Conservation (phyloP, 1,140 invertebrate species). For the Magallana ariakensis region DNA sequence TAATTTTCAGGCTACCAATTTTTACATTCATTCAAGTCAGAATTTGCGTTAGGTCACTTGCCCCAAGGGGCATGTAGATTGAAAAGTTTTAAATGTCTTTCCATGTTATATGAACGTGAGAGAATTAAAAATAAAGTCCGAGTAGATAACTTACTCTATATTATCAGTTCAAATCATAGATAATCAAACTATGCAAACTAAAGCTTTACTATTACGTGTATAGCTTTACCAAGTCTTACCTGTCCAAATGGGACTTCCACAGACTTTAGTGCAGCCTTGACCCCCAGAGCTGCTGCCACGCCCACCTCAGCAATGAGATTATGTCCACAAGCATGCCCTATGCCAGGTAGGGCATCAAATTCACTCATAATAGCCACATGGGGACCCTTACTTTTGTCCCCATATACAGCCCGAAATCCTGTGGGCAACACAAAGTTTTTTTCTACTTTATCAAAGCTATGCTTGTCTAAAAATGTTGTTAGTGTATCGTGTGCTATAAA, state of each 20-base stretch:
- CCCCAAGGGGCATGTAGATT: no score
- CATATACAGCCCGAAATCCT: conserved; percentile 66
- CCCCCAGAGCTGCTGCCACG: conserved; percentile 68
- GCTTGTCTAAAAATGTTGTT: conserved; percentile 62
- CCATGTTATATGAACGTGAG: no score
- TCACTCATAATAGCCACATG: conserved; percentile 74
- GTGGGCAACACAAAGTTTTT: conserved; percentile 62
- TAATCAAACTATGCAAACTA: no score
- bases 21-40: no score
- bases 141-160: no score
- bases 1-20: no score
- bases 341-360: conserved; percentile 76
- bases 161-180: no score
- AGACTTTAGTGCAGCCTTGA: conserved; percentile 67
- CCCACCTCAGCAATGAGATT: conserved; percentile 77
- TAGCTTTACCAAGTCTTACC: conserved; percentile 25
- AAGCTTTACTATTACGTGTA: no score
- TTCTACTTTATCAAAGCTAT: conserved; percentile 67
- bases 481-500: conserved; percentile 66
- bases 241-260: conserved; percentile 53
- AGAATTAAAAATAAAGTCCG: no score
- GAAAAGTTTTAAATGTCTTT: no score
- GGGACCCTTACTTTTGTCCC: conserved; percentile 49
- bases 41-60: no score
- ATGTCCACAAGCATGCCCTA: conserved; percentile 78